Percentiles rank a stretch among this genome's conserved stretches.
These are phyloP conservation scores for Candidula unifasciata DNA, from an alignment of 2,888 invertebrate genomes.

Conservation along the genomic window DNA sequence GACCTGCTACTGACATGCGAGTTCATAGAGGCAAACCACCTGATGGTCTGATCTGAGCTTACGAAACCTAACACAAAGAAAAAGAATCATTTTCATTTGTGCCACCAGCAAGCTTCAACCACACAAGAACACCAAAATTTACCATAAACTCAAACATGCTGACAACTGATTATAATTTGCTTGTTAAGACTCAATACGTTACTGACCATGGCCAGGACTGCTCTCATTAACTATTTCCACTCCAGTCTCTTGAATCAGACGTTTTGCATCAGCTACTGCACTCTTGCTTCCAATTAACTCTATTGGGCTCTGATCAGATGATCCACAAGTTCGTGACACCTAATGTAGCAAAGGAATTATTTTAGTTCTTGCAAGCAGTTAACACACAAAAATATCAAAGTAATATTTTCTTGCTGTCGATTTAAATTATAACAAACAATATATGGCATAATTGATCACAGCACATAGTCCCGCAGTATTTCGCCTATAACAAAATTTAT, in stretches of 20 bases:
- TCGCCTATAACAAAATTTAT: no score
- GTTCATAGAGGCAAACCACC: no score
- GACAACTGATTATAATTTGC: background rate
- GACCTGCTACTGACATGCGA: no score
- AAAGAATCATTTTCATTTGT: no score
- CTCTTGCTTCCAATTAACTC: constrained; percentile 50
- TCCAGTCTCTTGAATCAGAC: constrained; percentile 45
- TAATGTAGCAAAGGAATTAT: constrained; percentile 1
- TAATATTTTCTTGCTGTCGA: no score
- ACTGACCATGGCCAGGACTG: constrained; percentile 44
- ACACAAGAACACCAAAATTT: background rate
- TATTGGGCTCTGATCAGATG: constrained; percentile 42
- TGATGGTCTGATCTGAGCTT: no score
- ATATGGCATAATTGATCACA: no score
- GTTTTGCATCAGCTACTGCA: constrained; percentile 46
- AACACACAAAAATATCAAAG: no score
- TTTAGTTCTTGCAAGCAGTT: background rate
- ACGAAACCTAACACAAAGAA: no score
- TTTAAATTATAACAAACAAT: no score
- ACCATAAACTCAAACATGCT: background rate
- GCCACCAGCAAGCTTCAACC: background rate
- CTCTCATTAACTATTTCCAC: constrained; percentile 42
- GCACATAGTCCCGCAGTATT: no score
- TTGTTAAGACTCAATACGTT: constrained; percentile 33
- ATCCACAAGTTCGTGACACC: constrained; percentile 50